Base-by-base conservation (phyloP, 2,888 invertebrate species). In the Patella pellucida region DNA sequence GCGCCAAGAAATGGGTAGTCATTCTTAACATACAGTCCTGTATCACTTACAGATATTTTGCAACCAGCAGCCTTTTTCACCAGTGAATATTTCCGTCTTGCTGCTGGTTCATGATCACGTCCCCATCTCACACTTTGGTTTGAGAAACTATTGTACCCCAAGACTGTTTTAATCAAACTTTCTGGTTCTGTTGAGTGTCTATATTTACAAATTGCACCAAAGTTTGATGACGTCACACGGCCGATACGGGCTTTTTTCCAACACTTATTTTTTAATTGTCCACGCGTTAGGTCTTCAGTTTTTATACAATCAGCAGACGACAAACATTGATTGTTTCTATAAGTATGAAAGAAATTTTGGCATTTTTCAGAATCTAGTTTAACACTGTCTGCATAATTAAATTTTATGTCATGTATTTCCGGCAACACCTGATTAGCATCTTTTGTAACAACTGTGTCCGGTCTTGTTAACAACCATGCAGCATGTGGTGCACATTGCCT, bases 21-120 rank as follows among this genome's bases (percentile, higher is more conserved):
- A 19, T 62, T 62, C 19, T 0, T 0, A 62, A 62, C 15, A 15
- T 62, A 62, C 14, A 62, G 62, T 62, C 19, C 62, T 11, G 62
- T 62, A 62, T 62, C 62, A 62, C n/a, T 62, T 7, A 62, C 19
- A 19, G 62, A 62, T 62, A 62, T 62, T 1, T n/a, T 62, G 11
- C 19, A 7, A 62, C 62, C 62, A 62, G 62, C 62, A 19, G 62
- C 62, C 62, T 62, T 62, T 19, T 62, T 62, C n/a, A 62, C 62
- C 19, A 62, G 19, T 19, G 19, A 3, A 62, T 62, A 62, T 19
- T 62, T 62, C 62, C 62, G n/a, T 62, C 62, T 62, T 1, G 19
- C 62, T 19, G 62, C 62, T 62, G 62, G 62, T 62, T 62, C 62
- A 62, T 62, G 62, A 12, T 62, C 62, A 62, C 62, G 19, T 62